These are phyloP conservation scores for Thunnus albacares DNA, from an alignment of 2,797 vertebrate species.

Conservation along the genomic window DNA sequence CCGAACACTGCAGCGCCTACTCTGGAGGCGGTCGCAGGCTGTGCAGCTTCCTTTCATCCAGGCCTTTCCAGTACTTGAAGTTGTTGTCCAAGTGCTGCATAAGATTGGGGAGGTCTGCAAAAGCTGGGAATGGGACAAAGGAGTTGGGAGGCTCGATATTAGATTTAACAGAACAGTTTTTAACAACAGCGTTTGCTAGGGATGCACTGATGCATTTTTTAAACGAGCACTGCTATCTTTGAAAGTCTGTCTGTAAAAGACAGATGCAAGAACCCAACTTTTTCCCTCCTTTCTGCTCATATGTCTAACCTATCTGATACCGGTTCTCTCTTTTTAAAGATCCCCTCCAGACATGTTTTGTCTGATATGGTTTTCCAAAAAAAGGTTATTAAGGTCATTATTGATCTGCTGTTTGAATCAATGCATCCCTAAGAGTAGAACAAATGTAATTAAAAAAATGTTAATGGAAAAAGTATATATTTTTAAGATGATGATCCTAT, in stretches of 20 bases:
- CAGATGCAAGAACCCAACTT: not conserved
- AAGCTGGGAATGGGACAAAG: constrained; percentile 84
- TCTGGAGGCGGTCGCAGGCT: constrained; percentile 93
- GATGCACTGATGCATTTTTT: not conserved
- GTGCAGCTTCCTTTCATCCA: constrained; percentile 93
- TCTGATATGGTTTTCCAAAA: too few species aligned
- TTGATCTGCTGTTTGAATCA: not conserved
- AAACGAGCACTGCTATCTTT: not conserved
- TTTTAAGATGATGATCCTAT: not conserved
- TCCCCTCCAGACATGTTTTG: too few species aligned
- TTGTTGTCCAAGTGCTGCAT: constrained; percentile 98
- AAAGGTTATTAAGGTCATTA: not conserved
- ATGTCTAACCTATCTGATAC: too few species aligned
- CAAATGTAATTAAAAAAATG: not conserved
- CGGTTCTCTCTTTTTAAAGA: too few species aligned
- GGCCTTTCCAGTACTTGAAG: constrained; percentile 98
- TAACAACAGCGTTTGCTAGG: not conserved
- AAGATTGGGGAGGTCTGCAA: constrained; percentile 95
- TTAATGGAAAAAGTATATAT: not conserved
- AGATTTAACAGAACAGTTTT: not conserved
- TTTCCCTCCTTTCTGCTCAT: not conserved
- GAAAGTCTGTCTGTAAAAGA: not conserved
- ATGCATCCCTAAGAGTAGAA: not conserved
- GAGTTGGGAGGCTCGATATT: not conserved
- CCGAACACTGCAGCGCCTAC: constrained; percentile 74